Conservation (phyloP, 1,140 invertebrate species). For the Chrysopa pallens region DNA sequence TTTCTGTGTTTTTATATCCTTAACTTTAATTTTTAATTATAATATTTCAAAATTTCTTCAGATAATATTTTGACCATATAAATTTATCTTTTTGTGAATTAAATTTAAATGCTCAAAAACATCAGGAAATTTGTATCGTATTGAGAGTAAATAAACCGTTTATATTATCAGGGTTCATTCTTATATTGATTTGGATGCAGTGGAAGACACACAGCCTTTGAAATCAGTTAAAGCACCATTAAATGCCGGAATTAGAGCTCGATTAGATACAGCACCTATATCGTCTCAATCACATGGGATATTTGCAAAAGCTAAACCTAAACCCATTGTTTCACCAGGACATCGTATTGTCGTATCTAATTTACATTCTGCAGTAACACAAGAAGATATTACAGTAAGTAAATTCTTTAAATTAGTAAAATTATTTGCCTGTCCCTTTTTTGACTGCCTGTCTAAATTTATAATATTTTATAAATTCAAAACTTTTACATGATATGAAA, state of each 20-base stretch:
- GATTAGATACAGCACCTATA: slow-evolving; percentile 24
- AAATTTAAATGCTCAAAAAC: no score
- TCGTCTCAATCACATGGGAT: slow-evolving; percentile 28
- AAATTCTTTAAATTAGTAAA: no score
- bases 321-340: slow-evolving; percentile 30
- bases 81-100: no score
- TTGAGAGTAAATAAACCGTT: no score
- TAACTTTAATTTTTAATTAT: no score
- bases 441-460: slow-evolving; percentile 5
- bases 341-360: slow-evolving; percentile 75
- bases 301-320: slow-evolving; percentile 29
- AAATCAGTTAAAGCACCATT: slow-evolving; percentile 14
- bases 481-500: no score
- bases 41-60: no score
- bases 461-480: no score
- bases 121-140: no score
- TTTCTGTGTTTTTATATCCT: no score
- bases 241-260: slow-evolving; percentile 25
- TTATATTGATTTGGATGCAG: slow-evolving; percentile 17
- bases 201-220: slow-evolving; percentile 23
- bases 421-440: neutral
- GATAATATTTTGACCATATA: no score
- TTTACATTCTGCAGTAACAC: slow-evolving; percentile 65
- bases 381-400: slow-evolving; percentile 68
- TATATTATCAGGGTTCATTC: neutral